phyloP scores from a whole-genome alignment of 1,140 invertebrate species.

The Papilio xuthus region DNA sequence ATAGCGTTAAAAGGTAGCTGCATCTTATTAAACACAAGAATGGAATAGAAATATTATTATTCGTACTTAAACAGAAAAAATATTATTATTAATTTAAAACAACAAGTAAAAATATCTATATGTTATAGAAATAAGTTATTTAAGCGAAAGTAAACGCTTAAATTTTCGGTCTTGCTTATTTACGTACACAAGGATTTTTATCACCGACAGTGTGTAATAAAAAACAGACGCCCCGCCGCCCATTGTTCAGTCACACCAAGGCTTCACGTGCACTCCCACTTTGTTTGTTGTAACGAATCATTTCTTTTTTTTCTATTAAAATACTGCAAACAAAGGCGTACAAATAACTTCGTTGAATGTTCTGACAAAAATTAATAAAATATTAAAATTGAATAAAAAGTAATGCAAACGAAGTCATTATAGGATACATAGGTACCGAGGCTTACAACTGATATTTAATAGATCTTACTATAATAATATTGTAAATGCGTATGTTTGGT shows the following conservation, averaged over 20 bases:
- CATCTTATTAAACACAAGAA: too few species aligned
- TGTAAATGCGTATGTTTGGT: too few species aligned
- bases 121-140: neutral
- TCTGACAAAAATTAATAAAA: neutral
- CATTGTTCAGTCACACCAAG: conserved; percentile 31
- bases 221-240: conserved; percentile 33
- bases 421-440: too few species aligned
- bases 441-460: too few species aligned
- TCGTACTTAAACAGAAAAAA: too few species aligned
- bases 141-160: conserved; percentile 22
- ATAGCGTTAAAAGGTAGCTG: too few species aligned
- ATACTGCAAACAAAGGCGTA: neutral
- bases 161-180: conserved; percentile 26
- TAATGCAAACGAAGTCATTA: too few species aligned
- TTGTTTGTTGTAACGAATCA: conserved; percentile 35
- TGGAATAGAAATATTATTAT: too few species aligned
- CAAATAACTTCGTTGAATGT: neutral
- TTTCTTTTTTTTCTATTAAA: conserved; percentile 28
- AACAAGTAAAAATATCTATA: neutral
- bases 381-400: neutral
- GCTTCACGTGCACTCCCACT: conserved; percentile 37
- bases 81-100: neutral
- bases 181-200: conserved; percentile 35
- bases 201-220: conserved; percentile 37
- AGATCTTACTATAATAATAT: too few species aligned